Percentiles rank a stretch among this genome's conserved stretches.
phyloP scores from a whole-genome alignment of 2,888 invertebrate genomes.

The Zygothrica quintamaculata region DNA sequence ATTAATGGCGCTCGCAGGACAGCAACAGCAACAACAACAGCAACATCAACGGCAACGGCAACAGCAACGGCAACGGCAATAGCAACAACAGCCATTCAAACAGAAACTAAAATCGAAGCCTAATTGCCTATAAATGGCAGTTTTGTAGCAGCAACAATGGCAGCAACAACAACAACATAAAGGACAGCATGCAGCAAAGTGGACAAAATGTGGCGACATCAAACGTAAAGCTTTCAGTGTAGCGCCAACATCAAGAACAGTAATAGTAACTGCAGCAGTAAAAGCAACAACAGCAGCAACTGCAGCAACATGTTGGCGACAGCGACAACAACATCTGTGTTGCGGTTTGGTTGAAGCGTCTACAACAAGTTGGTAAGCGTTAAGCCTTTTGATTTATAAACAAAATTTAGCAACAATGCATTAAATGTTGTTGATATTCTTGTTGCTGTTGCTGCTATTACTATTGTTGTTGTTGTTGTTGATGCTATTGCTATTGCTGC shows the following conservation, averaged over 20 bases:
- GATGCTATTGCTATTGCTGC: constrained; percentile 42
- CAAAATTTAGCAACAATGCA: constrained; percentile 75
- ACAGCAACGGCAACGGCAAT: constrained; percentile 24
- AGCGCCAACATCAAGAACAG: constrained; percentile 59
- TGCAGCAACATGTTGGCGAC: constrained; percentile 25
- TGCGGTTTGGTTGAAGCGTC: constrained; percentile 23
- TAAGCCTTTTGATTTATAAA: constrained; percentile 79
- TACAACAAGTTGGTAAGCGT: constrained; percentile 46
- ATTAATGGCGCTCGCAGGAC: constrained; percentile 72
- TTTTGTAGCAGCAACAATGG: constrained; percentile 55
- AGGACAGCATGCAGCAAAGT: background rate
- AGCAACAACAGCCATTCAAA: constrained; percentile 52
- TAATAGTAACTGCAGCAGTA: constrained; percentile 31
- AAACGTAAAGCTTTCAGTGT: constrained; percentile 67
- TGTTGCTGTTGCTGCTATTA: constrained; percentile 42
- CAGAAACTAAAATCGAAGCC: constrained; percentile 68
- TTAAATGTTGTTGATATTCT: constrained; percentile 53
- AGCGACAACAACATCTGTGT: constrained; percentile 22
- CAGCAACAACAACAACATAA: constrained; percentile 19
- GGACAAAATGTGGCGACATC: constrained; percentile 76
- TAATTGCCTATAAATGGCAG: constrained; percentile 81
- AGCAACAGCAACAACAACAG: constrained; percentile 41
- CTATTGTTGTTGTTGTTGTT: constrained; percentile 24
- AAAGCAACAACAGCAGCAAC: constrained; percentile 29
- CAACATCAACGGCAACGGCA: constrained; percentile 28